phyloP scores from a whole-genome alignment of 2,888 invertebrate species.

The Bellardia pandia region DNA sequence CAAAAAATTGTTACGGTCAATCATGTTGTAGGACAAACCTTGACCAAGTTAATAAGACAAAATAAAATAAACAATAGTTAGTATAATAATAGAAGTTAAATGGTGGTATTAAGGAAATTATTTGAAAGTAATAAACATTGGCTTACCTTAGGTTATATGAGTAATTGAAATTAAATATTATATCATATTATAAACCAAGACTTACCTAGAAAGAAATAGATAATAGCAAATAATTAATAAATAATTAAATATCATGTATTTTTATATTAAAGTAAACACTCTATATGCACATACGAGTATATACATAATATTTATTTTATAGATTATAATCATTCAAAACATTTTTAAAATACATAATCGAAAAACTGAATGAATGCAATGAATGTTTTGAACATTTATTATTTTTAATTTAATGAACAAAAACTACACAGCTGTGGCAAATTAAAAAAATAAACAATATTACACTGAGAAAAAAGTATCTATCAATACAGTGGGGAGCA shows the following conservation, averaged over 20 bases:
- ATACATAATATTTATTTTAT: slow-evolving; percentile 8
- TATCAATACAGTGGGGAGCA: not conserved
- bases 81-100: not conserved
- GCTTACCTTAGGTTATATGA: slow-evolving; percentile 31
- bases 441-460: not conserved
- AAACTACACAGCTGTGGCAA: slow-evolving; percentile 48
- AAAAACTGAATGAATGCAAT: slow-evolving; percentile 37
- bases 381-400: slow-evolving; percentile 12
- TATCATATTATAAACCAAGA: not conserved
- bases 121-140: not conserved
- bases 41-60: slow-evolving; percentile 39
- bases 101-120: not conserved
- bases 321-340: slow-evolving; percentile 35
- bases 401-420: slow-evolving; percentile 2
- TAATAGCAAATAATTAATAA: slow-evolving; percentile 5
- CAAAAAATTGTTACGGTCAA: slow-evolving; percentile 52
- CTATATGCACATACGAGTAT: not conserved
- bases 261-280: not conserved
- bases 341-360: slow-evolving; percentile 24
- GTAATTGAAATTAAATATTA: not conserved
- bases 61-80: not conserved
- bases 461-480: slow-evolving; percentile 40
- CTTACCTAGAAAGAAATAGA: slow-evolving; percentile 53
- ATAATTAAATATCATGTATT: slow-evolving; percentile 20
- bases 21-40: slow-evolving; percentile 53